Evolutionary conservation across 2,797 vertebrate species (phyloP), one percentile per base, ranked within the genome.

Genomic region (Semotilus atromaculatus): DNA sequence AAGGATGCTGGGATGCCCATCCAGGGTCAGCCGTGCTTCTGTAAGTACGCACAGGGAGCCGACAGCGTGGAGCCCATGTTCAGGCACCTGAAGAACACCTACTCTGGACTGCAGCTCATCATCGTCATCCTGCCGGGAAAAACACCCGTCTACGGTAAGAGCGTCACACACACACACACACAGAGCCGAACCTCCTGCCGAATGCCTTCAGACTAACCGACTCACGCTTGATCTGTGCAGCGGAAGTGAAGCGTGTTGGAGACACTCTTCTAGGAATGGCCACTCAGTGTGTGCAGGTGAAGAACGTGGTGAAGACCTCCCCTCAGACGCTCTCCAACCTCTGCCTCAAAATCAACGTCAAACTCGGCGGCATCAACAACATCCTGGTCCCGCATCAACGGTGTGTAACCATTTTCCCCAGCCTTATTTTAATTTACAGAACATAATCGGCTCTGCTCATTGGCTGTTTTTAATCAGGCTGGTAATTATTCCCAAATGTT

Each of bases 11-110:
- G 98, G 85, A 99, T 99, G 98, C 98, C 98, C 0, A 99, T 99
- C 87, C 98, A 99, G 86, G 98, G 98, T 38, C 98, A 99, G 91
- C 98, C 98, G 2, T 99, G 98, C 75, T 99, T 99, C 94, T 99
- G 98, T 93, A 99, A 99, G 89, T 99, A 99, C 0, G 98, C 98
- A 23, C 98, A 99, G 93, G 98, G 98, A 34, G 98, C 98, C 0
- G 98, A 99, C 95, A 99, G 97, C 0, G 98, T 99, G 94, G 98
- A 99, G 94, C 98, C 98, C 88, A 99, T 99, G 98, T 99, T 99
- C 92, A 97, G 98, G 90, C 98, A 99, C 90, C 93, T 99, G 89
- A 99, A 99, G 92, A 96, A 99, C 95, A 99, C 98, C 10, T 99
- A 99, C 6, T 96, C 98, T 43, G 98, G 98, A 51, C 96, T 99